Percentiles rank a stretch among this genome's conserved stretches.
Evolutionary conservation across 2,113 vertebrate genomes (phyloP).

Genomic region (Archocentrus centrarchus): DNA sequence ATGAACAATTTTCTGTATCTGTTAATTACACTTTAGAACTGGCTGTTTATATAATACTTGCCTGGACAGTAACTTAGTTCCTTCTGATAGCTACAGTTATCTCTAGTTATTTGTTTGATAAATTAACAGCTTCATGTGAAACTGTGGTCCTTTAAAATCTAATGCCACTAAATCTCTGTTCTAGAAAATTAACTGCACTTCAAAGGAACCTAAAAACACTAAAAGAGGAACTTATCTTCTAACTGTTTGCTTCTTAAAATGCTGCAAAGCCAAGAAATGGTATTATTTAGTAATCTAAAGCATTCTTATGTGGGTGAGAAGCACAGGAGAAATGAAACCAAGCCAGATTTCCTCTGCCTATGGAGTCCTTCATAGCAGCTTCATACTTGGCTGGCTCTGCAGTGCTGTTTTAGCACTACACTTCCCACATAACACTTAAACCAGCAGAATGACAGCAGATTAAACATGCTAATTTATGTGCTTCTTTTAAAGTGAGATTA

Average conservation of each 20-base stretch:
- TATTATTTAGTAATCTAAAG: neutral
- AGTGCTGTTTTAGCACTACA: conserved; percentile 10
- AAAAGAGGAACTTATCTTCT: neutral
- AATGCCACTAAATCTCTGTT: neutral
- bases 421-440: conserved; percentile 24
- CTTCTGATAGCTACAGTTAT: no score
- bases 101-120: neutral
- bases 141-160: neutral
- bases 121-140: neutral
- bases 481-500: conserved; percentile 16
- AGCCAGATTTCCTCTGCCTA: conserved; percentile 11
- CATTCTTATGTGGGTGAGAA: conserved; percentile 7
- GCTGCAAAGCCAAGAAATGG: neutral
- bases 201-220: neutral
- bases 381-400: neutral
- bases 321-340: conserved; percentile 1
- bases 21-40: neutral
- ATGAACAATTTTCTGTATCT: neutral
- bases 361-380: conserved; percentile 14
- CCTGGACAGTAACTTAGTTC: no score
- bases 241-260: neutral
- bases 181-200: neutral
- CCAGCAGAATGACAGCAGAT: conserved; percentile 11
- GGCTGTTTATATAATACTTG: neutral
- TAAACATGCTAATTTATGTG: conserved; percentile 15